Evolutionary conservation across 2,797 vertebrate species (phyloP), one percentile per base, ranked within the genome.

Genomic region (Acrossocheilus wenchowensis): DNA sequence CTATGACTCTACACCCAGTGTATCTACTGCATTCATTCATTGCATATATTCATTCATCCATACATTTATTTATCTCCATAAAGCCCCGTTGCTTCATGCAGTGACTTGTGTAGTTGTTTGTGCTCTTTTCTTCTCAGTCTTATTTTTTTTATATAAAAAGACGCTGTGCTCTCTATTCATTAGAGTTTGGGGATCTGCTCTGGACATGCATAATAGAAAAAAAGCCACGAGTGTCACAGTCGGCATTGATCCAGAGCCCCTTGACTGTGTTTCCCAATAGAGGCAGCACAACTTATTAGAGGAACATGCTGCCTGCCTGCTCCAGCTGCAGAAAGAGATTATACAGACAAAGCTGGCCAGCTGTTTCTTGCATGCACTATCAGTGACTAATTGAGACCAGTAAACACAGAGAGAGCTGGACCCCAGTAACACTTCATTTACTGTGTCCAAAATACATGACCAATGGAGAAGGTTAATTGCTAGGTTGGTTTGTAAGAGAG

Each of bases 251-350:
- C 93, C 91, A 89, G 87, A 91, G 94, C 93, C 94, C 92, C 91
- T 90, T 92, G 93, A 94, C 93, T 92, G 93, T 89, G 92, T 95
- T 95, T 95, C 93, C 94, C 94, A 94, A 91, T 94, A 90, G 94
- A 94, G 94, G 92, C 92, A 94, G 91, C 94, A 94, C 92, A 93
- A 94, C 94, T 96, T 95, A 96, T 96, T 95, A 96, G 93, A 92
- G 93, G 92, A 95, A 93, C 93, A 94, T 93, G 94, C 94, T 93
- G 94, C 89, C 91, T 94, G 93, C 92, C 94, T 93, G 93, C 92
- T 93, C 94, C 95, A 96, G 94, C 96, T 96, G 95, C 94, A 94
- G 85, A 92, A 91, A 94, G 94, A 96, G 94, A 96, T 96, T 95
- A 95, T 93, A 92, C 92, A 94, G 93, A 93, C 94, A 94, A 93